Base-by-base conservation (phyloP, 2,797 vertebrate genomes). In the Acipenser oxyrinchus region DNA sequence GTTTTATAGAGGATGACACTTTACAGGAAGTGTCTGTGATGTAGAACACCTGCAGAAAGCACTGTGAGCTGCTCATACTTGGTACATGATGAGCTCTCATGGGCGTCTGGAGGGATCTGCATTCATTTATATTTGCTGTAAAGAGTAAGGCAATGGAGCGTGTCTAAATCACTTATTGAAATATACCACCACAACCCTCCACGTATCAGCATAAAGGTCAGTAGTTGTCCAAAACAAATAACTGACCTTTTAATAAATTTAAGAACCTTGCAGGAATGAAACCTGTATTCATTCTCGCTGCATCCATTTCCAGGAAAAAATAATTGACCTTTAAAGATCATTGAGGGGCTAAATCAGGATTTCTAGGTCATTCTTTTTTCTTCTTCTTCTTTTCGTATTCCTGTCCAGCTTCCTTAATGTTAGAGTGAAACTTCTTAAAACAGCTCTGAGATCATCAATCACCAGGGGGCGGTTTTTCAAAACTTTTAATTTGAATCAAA, bases 261-360 rank as follows among this genome's bases (percentile, higher is more conserved):
- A n/a, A 11, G 13, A 58, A 58, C 55, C 55, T n/a, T n/a, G 13
- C 55, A 12, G 55, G 6, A 58, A 58, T 58, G 4, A 58, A 58
- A 8, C 10, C 55, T n/a, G 13, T 58, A 11, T 58, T 11, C 55
- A 6, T 12, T 11, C 55, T 58, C 13, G 12, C n/a, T 58, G 37
- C 55, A 7, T 58, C 8, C 12, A 5, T 37, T 37, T 4, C 23
- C 37, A 37, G 37, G 55, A 58, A 58, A 9, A n/a, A 58, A 11
- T 13, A n/a, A n/a, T 58, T 58, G 55, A 58, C 55, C 55, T 58
- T 58, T 58, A 58, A 58, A 15, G 55, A 58, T 58, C 55, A 58
- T 58, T 13, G 6, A 12, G 12, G 55, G 55, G 12, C 55, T 58
- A 9, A 53, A 58, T 7, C 55, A 58, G 55, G 13, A 7, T 13